A percentile compares a stretch with the other conserved stretches of the same genome.
These are phyloP conservation scores for Dimorphilus gyrociliatus DNA, from an alignment of 2,888 invertebrate species.

Conservation along the genomic window DNA sequence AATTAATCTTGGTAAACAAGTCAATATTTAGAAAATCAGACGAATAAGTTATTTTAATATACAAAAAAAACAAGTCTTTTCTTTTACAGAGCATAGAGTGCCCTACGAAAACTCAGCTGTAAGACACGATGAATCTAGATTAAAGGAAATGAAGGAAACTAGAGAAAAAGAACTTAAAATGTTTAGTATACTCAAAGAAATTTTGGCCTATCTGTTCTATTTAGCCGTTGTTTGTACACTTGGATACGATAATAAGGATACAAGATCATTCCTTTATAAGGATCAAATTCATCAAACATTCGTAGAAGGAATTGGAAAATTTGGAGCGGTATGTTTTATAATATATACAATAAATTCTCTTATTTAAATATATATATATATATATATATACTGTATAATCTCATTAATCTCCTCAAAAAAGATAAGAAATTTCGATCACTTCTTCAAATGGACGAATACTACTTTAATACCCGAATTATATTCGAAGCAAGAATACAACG, in stretches of 20 bases:
- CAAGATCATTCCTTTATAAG: conserved; percentile 33
- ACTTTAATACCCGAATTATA: conserved; percentile 16
- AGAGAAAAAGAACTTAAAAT: conserved; percentile 39
- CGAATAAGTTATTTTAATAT: no score
- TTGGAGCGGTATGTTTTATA: no score
- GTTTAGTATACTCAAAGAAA: conserved; percentile 36
- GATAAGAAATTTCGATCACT: conserved; percentile 10
- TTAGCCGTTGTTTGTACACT: conserved; percentile 37
- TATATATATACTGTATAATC: no score
- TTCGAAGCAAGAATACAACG: conserved; percentile 10
- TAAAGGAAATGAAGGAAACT: conserved; percentile 27
- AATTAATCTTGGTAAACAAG: no score
- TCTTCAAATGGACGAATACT: conserved; percentile 17
- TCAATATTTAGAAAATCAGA: no score
- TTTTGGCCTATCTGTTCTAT: conserved; percentile 36
- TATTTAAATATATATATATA: no score
- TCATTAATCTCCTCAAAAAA: no score
- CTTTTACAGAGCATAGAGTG: conserved; percentile 5
- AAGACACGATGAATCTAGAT: conserved; percentile 11
- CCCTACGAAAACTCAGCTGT: conserved; percentile 4
- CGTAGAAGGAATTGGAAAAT: no score
- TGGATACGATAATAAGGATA: conserved; percentile 34
- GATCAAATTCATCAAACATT: conserved; percentile 23
- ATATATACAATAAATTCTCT: no score
- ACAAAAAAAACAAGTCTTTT: no score